These are phyloP conservation scores for Ectemnius continuus DNA, from an alignment of 2,888 invertebrate genomes.

Conservation along the genomic window DNA sequence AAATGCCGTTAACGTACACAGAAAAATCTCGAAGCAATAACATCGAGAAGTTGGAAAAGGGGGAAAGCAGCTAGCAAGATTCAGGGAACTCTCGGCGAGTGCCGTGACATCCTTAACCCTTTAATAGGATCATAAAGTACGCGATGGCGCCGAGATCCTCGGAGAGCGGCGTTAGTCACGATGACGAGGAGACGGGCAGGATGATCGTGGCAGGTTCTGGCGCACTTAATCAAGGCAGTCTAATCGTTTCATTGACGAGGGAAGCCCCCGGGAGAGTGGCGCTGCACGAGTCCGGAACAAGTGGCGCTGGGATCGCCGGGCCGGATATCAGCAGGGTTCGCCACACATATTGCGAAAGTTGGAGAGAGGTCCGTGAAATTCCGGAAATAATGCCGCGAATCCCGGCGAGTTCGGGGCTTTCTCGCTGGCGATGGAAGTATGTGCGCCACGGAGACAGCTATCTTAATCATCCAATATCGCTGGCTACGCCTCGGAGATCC, in stretches of 20 bases:
- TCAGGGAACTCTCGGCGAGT: no score
- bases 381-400: not conserved
- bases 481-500: not conserved
- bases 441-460: not conserved
- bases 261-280: not conserved
- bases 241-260: constrained; percentile 3
- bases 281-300: not conserved
- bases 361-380: not conserved
- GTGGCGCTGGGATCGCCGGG: not conserved
- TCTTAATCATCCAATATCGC: constrained; percentile 7
- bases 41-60: no score
- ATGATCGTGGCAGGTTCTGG: not conserved
- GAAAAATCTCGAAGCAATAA: no score
- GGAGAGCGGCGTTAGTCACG: no score
- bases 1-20: no score
- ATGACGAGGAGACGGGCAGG: not conserved
- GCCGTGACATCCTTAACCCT: no score
- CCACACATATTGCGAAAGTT: constrained; percentile 5
- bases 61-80: no score
- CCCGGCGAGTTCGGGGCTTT: not conserved
- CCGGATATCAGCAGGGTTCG: not conserved
- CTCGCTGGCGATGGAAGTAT: not conserved
- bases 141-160: no score
- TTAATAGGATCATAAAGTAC: no score
- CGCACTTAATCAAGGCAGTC: constrained; percentile 5